Percentiles rank a stretch among this genome's conserved stretches.
Conservation (phyloP, 2,888 invertebrate species). For the Rhogogaster chlorosoma region DNA sequence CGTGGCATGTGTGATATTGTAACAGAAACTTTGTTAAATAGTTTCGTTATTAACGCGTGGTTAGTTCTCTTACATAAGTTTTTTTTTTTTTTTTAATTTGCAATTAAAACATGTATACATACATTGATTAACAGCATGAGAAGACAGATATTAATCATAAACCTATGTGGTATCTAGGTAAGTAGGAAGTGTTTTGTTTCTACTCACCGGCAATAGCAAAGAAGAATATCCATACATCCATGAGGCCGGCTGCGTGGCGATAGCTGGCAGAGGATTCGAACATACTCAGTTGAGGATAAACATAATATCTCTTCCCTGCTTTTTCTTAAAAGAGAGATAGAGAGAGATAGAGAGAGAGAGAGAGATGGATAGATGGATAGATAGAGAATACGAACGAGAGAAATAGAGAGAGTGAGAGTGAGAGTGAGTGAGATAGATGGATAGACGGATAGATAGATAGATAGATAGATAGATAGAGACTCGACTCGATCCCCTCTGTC, state of each 20-base stretch:
- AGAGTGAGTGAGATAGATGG: not conserved
- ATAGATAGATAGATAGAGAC: not conserved
- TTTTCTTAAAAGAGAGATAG: not conserved
- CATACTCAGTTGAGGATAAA: slow-evolving; percentile 35
- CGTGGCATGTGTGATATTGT: not conserved
- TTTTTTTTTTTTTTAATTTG: no score
- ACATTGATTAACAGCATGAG: no score
- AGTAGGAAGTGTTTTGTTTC: not conserved
- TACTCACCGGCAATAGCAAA: slow-evolving; percentile 48
- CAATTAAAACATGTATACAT: no score
- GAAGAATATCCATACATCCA: slow-evolving; percentile 51
- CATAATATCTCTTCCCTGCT: slow-evolving; percentile 6
- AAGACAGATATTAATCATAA: no score
- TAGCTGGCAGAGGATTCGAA: slow-evolving; percentile 41
- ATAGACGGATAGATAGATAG: not conserved
- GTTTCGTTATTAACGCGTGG: not conserved
- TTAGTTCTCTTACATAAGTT: no score
- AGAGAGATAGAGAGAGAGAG: not conserved
- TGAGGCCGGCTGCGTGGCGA: slow-evolving; percentile 46
- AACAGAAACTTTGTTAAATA: not conserved
- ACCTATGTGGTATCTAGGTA: no score
- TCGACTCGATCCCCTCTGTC: not conserved
- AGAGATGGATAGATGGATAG: not conserved
- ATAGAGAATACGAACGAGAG: not conserved
- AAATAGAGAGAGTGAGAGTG: not conserved